Conservation (phyloP, 2,888 invertebrate species). For the Orthosia incerta region DNA sequence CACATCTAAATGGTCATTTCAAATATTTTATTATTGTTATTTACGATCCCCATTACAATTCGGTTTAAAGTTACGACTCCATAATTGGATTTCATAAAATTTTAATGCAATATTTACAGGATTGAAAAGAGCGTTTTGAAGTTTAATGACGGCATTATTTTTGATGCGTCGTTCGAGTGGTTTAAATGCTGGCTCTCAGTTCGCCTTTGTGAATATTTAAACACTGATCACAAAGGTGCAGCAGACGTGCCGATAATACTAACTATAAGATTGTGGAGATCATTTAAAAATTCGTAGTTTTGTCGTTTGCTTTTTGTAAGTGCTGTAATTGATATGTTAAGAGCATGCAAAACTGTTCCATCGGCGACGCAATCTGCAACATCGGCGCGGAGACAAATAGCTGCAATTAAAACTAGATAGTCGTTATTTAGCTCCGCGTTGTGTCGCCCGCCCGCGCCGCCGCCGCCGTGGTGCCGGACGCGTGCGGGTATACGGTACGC, state of each 20-base stretch:
- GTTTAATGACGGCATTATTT: slow-evolving; percentile 63
- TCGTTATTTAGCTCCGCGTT: slow-evolving; percentile 77
- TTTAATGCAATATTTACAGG: slow-evolving; percentile 67
- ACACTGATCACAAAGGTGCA: slow-evolving; percentile 55
- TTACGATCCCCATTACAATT: slow-evolving; percentile 73
- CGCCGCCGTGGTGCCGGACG: slow-evolving; percentile 59
- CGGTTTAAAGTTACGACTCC: slow-evolving; percentile 72
- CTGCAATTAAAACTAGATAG: slow-evolving; percentile 82
- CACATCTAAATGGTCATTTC: slow-evolving; percentile 81
- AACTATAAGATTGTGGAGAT: slow-evolving; percentile 25
- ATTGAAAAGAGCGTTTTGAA: slow-evolving; percentile 59
- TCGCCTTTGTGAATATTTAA: slow-evolving; percentile 62
- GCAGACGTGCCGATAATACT: slow-evolving; percentile 46
- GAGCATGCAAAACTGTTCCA: slow-evolving; percentile 66
- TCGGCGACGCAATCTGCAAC: slow-evolving; percentile 71
- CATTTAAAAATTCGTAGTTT: slow-evolving; percentile 26
- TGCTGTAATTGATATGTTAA: slow-evolving; percentile 72
- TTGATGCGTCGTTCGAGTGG: slow-evolving; percentile 58
- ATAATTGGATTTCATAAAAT: slow-evolving; percentile 79
- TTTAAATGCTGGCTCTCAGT: slow-evolving; percentile 49
- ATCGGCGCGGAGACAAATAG: slow-evolving; percentile 75
- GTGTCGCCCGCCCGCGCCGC: slow-evolving; percentile 40
- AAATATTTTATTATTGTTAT: slow-evolving; percentile 77
- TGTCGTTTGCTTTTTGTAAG: slow-evolving; percentile 27
- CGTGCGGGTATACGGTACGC: slow-evolving; percentile 64